These are phyloP conservation scores for Plebejus anna DNA, from an alignment of 2,888 invertebrate species.

Conservation along the genomic window DNA sequence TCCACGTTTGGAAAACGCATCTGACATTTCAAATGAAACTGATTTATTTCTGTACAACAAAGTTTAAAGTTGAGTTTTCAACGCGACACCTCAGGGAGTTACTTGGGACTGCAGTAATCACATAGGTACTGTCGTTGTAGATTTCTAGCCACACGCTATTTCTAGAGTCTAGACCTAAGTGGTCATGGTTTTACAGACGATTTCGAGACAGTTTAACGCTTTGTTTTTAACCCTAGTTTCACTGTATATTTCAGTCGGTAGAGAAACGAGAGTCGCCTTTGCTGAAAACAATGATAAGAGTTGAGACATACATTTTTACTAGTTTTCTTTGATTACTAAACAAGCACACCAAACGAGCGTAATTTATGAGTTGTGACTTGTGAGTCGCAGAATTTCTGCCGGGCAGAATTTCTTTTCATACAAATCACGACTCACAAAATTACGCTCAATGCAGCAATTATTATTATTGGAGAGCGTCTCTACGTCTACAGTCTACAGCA, in stretches of 20 bases:
- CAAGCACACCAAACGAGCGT: too few species aligned
- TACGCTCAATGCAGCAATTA: too few species aligned
- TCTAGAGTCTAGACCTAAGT: not conserved
- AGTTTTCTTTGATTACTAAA: too few species aligned
- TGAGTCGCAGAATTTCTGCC: too few species aligned
- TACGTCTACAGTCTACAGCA: too few species aligned
- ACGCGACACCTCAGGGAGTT: conserved; percentile 5
- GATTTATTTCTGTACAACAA: conserved; percentile 5
- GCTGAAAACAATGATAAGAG: too few species aligned
- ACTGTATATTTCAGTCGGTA: not conserved
- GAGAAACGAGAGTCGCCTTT: too few species aligned
- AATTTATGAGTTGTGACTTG: too few species aligned
- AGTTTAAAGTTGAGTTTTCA: conserved; percentile 1
- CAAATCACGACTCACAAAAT: too few species aligned
- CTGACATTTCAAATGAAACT: conserved; percentile 1
- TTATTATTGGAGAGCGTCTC: too few species aligned
- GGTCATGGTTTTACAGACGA: not conserved
- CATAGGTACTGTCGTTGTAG: conserved; percentile 1
- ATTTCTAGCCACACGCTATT: not conserved
- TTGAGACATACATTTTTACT: too few species aligned
- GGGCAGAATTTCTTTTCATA: too few species aligned
- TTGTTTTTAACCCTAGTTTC: not conserved
- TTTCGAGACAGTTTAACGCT: not conserved
- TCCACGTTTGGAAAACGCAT: not conserved
- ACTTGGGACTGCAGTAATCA: conserved; percentile 9